Conservation (phyloP, 2,113 vertebrate genomes). For the Lota lota region DNA sequence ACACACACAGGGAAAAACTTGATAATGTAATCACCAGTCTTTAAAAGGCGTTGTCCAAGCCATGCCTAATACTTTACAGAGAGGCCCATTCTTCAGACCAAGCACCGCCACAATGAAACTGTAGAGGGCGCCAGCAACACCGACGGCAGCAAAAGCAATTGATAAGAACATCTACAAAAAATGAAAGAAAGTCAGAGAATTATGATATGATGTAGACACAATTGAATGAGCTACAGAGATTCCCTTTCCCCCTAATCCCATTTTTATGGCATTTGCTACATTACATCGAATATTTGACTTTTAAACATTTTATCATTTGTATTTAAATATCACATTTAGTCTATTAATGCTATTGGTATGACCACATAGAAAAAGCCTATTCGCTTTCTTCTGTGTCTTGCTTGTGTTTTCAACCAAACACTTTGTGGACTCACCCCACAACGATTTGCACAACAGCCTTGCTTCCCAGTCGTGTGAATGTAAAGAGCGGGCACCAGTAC, state of each 20-base stretch:
- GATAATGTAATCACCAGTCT: slow-evolving; percentile 20
- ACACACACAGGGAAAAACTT: slow-evolving; percentile 22
- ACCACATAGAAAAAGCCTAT: too few relatives aligned
- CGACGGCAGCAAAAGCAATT: slow-evolving; percentile 72
- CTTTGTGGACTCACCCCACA: slow-evolving; percentile 74
- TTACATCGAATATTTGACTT: too few relatives aligned
- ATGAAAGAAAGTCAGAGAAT: neutral
- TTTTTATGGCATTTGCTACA: too few relatives aligned
- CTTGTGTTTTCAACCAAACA: too few relatives aligned
- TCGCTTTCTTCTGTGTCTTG: too few relatives aligned
- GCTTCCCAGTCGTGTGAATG: slow-evolving; percentile 73
- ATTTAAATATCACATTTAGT: too few relatives aligned
- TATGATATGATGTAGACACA: too few relatives aligned
- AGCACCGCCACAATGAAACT: slow-evolving; percentile 64
- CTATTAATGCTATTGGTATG: too few relatives aligned
- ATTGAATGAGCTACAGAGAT: too few relatives aligned
- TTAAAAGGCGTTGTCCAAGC: slow-evolving; percentile 63
- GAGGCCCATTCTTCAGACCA: slow-evolving; percentile 71
- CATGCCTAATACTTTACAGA: slow-evolving; percentile 4
- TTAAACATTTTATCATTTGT: too few relatives aligned
- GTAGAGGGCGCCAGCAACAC: slow-evolving; percentile 70
- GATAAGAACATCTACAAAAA: slow-evolving; percentile 77
- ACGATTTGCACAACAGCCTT: slow-evolving; percentile 76
- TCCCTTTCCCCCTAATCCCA: too few relatives aligned
- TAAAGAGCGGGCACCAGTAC: slow-evolving; percentile 75